These are phyloP conservation scores for Ormyrus labotus DNA, from an alignment of 2,888 invertebrate genomes.

Conservation along the genomic window DNA sequence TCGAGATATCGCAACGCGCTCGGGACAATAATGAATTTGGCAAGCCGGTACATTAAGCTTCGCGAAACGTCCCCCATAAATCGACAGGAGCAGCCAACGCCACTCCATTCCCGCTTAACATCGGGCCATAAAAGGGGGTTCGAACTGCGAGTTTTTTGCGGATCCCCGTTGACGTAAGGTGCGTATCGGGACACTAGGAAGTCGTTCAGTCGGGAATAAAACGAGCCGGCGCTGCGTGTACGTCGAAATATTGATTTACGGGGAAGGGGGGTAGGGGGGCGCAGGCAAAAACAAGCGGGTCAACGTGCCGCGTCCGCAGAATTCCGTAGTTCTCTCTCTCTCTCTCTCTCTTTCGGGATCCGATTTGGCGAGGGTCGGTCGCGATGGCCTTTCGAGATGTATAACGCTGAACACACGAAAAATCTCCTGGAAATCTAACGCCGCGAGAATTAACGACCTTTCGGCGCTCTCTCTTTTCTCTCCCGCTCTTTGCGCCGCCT, in stretches of 20 bases:
- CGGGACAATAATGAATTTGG: conserved; percentile 5
- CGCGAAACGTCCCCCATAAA: background rate
- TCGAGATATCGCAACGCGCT: background rate
- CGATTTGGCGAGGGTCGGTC: conserved; percentile 1
- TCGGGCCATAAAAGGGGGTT: conserved; percentile 1
- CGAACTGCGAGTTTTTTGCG: too few species aligned
- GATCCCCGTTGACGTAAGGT: too few species aligned
- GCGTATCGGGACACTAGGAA: conserved; percentile 5
- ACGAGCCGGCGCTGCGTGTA: background rate
- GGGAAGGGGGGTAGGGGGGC: background rate
- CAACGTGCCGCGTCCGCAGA: conserved; percentile 41
- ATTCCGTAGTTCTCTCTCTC: conserved; percentile 11
- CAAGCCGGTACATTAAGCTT: background rate
- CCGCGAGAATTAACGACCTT: conserved; percentile 36
- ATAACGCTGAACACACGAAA: conserved; percentile 38
- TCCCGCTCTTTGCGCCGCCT: background rate
- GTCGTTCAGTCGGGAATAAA: conserved; percentile 2
- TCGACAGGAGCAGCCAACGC: background rate
- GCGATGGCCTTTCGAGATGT: background rate
- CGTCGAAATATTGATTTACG: conserved; percentile 29
- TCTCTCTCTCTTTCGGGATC: background rate
- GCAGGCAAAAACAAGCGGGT: conserved; percentile 36
- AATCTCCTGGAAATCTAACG: conserved; percentile 13
- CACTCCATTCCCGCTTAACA: background rate
- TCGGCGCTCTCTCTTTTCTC: conserved; percentile 3